Evolutionary conservation across 2,888 invertebrate species (phyloP), one percentile per base, ranked within the genome.

Genomic region (Stomorhina lunata): DNA sequence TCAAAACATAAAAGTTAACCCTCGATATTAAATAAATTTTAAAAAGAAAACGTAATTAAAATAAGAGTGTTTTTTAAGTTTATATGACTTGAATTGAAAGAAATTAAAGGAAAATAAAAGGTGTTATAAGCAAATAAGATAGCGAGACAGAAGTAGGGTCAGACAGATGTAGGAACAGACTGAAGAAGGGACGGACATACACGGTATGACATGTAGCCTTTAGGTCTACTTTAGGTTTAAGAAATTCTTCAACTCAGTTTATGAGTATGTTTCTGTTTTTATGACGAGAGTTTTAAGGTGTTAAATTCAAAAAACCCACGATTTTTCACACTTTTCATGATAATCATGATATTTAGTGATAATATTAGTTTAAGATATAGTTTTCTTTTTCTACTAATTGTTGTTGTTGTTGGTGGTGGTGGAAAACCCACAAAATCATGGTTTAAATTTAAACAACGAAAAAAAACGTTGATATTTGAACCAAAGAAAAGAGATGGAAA

Each of bases 271-370:
- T 2, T 40, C 1, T 22, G 34, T 65, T 15, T 45, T 25, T 43
- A 22, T 59, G 29, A n/a, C n/a, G n/a, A 1, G 48, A n/a, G 6
- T 32, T 68, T 34, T 40, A 57, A 78, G 55, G 68, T 81, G 77
- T 73, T 78, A 78, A 77, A 63, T 57, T 32, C 48, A 69, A 78
- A 75, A 69, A 73, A 75, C 48, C 48, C 57, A 75, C 37, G 48
- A 68, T 45, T 48, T 73, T 78, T 81, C 78, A 78, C 81, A 75
- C 73, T 53, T 81, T 61, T 9, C 45, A 61, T 34, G 20, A 53
- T 15, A 22, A 43, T 17, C 37, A 37, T n/a, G n/a, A n/a, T n/a
- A n/a, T n/a, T n/a, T n/a, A n/a, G n/a, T n/a, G n/a, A n/a, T n/a
- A n/a, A n/a, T n/a, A n/a, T n/a, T n/a, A n/a, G n/a, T n/a, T n/a